Percentiles rank a stretch among this genome's conserved stretches.
Conservation (phyloP, 2,888 invertebrate species). For the Lithophane semibrunnea region DNA sequence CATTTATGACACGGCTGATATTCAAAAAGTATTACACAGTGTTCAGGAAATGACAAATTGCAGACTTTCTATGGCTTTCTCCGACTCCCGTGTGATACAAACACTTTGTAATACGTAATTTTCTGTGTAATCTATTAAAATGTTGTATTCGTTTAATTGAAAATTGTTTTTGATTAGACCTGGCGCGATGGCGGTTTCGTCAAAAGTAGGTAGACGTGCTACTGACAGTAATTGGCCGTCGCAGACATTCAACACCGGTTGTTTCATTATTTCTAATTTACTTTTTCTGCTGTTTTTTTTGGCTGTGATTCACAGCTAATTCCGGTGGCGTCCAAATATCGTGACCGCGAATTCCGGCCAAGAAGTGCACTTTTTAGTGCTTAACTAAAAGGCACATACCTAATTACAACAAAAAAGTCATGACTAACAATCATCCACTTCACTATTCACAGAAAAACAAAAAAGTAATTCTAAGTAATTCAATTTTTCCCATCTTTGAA, state of each 20-base stretch:
- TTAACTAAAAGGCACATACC: background rate
- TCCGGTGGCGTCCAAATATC: conserved; percentile 37
- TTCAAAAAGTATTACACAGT: conserved; percentile 62
- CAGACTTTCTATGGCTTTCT: conserved; percentile 75
- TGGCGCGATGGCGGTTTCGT: conserved; percentile 47
- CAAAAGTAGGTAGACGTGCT: conserved; percentile 56
- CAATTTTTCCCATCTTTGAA: background rate
- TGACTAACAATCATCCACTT: background rate
- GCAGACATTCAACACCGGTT: conserved; percentile 45
- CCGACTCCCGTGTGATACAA: conserved; percentile 67
- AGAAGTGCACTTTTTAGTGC: conserved; percentile 13
- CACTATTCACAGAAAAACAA: conserved; percentile 1
- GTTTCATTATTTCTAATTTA: conserved; percentile 60
- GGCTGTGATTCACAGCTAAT: conserved; percentile 7
- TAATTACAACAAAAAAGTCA: conserved; percentile 11
- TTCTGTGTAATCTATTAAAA: conserved; percentile 69
- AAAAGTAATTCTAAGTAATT: background rate
- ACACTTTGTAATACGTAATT: conserved; percentile 67
- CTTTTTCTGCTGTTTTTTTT: conserved; percentile 33
- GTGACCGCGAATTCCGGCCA: conserved; percentile 32
- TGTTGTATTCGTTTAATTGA: conserved; percentile 61
- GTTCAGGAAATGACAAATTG: conserved; percentile 72
- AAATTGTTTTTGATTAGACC: conserved; percentile 62
- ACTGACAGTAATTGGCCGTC: conserved; percentile 51
- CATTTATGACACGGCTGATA: conserved; percentile 64